These are phyloP conservation scores for Ploceus nigricollis DNA, from an alignment of 2,113 vertebrate species.

Conservation along the genomic window DNA sequence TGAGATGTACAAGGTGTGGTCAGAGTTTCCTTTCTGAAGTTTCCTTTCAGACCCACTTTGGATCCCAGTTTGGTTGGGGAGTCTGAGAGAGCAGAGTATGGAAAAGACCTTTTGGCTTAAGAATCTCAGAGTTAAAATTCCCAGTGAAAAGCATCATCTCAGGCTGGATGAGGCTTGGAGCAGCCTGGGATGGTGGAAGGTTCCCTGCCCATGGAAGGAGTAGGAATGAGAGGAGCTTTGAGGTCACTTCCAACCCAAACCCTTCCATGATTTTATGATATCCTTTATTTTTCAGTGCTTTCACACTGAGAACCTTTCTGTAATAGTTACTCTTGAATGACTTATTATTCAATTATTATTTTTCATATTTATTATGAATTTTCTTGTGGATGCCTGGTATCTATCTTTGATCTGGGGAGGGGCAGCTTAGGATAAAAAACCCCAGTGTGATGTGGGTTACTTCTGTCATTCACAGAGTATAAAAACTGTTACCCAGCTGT, in stretches of 20 bases:
- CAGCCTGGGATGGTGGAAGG: background rate
- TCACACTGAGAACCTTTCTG: background rate
- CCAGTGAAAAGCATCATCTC: background rate
- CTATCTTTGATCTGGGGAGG: background rate
- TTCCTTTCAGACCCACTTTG: background rate
- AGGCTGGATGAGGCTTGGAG: background rate
- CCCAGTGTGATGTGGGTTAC: background rate
- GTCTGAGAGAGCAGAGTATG: background rate
- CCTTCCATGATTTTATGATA: background rate
- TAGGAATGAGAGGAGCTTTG: background rate
- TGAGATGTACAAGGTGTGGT: fast-evolving
- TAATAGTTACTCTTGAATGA: background rate
- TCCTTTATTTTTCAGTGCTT: background rate
- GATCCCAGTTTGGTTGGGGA: background rate
- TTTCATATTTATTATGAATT: background rate
- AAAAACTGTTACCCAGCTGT: background rate
- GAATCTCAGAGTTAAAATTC: background rate
- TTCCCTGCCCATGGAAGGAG: background rate
- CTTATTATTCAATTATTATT: background rate
- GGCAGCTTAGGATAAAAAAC: background rate
- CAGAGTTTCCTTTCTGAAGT: background rate
- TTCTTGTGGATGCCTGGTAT: background rate
- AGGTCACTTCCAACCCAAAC: background rate
- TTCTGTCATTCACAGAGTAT: background rate
- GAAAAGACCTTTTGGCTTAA: background rate